phyloP scores from a whole-genome alignment of 1,140 invertebrate species.

The Mylabris phalerata region DNA sequence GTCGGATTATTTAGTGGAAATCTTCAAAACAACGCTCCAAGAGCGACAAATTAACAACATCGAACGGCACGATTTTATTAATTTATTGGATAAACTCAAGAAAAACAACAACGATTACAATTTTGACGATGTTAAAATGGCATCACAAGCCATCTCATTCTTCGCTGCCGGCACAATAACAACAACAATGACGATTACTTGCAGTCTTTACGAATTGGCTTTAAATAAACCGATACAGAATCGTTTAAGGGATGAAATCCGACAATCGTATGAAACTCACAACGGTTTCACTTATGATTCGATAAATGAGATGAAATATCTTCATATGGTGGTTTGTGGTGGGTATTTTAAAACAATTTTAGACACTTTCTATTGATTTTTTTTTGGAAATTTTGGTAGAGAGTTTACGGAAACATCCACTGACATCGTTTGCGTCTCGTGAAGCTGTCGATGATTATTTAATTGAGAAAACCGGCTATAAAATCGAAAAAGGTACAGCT shows the following conservation, averaged over 20 bases:
- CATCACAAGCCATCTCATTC: conserved; percentile 39
- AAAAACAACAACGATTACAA: conserved; percentile 42
- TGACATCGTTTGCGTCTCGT: conserved; percentile 41
- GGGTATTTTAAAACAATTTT: background rate
- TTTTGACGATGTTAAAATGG: conserved; percentile 11
- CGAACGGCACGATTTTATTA: conserved; percentile 48
- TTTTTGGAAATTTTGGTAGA: conserved; percentile 18
- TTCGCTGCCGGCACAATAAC: conserved; percentile 59
- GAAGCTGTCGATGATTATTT: conserved; percentile 29
- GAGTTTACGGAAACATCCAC: conserved; percentile 46
- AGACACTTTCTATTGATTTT: no score
- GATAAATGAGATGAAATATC: conserved; percentile 47
- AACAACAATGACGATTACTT: conserved; percentile 50
- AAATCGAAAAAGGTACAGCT: conserved; percentile 46
- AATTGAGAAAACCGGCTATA: conserved; percentile 17
- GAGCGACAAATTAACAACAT: conserved; percentile 45
- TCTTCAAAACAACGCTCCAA: conserved; percentile 42
- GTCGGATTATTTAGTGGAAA: conserved; percentile 41
- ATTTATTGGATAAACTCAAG: conserved; percentile 48
- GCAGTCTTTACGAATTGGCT: conserved; percentile 52
- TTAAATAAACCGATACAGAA: conserved; percentile 54
- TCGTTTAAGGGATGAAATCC: conserved; percentile 52
- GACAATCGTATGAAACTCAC: conserved; percentile 42
- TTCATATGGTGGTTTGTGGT: conserved; percentile 50
- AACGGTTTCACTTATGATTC: conserved; percentile 45